These are phyloP conservation scores for Eutrigla gurnardus DNA, from an alignment of 2,797 vertebrate species.

Conservation along the genomic window DNA sequence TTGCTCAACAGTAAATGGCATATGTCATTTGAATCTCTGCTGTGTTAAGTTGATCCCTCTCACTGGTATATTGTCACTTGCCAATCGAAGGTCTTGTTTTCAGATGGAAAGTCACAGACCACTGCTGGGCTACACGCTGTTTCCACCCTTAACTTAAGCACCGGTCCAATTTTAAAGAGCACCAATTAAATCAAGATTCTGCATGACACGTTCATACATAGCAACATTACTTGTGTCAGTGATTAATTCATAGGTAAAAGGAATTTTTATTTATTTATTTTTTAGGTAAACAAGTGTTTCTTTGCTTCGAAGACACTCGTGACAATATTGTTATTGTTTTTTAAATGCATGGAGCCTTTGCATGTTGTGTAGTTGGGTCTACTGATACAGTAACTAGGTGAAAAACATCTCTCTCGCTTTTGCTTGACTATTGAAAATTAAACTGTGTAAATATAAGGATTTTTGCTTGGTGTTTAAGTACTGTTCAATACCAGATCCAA, in stretches of 20 bases:
- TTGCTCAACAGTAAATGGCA: conserved; percentile 7
- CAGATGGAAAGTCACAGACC: conserved; percentile 8
- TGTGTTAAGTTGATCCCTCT: not conserved
- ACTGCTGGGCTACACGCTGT: not conserved
- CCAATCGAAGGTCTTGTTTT: not conserved
- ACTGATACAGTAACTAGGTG: not conserved
- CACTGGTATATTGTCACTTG: conserved; percentile 7
- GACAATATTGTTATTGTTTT: not conserved
- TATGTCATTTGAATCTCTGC: not conserved
- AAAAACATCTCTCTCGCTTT: not conserved
- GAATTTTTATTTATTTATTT: not conserved
- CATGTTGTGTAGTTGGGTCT: not conserved
- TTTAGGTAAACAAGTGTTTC: not conserved
- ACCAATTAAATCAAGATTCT: conserved; percentile 9
- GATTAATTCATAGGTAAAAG: not conserved
- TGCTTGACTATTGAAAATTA: not conserved
- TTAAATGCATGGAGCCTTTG: not conserved
- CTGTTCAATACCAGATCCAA: conserved; percentile 20
- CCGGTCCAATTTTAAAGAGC: conserved; percentile 4
- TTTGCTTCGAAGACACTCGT: not conserved
- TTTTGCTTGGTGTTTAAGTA: not conserved
- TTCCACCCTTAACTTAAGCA: not conserved
- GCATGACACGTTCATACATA: not conserved
- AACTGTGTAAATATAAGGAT: not conserved
- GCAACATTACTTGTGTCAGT: not conserved